Conservation (phyloP, 1,140 invertebrate species). For the Agrilus planipennis region DNA sequence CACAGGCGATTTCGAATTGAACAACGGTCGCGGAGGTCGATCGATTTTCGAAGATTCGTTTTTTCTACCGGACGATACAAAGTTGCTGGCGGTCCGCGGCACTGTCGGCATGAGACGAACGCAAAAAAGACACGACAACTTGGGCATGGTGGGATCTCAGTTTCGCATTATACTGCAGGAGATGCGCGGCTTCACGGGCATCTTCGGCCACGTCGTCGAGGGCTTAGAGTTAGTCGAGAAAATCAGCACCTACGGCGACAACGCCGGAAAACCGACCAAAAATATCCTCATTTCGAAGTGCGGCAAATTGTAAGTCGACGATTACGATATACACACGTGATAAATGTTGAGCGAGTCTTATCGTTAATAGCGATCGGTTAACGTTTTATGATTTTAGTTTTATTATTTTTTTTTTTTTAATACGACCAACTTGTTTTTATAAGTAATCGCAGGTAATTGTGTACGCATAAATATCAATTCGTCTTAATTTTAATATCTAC, state of each 20-base stretch:
- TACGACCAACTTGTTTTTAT: too few species aligned
- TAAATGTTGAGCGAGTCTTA: constrained; percentile 10
- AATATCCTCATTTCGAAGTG: constrained; percentile 63
- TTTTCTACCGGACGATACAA: constrained; percentile 73
- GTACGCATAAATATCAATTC: too few species aligned
- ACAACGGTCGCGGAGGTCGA: constrained; percentile 67
- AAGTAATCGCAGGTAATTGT: too few species aligned
- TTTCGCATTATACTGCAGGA: constrained; percentile 71
- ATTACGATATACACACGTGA: too few species aligned
- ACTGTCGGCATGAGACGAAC: constrained; percentile 73
- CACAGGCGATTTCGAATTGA: constrained; percentile 68
- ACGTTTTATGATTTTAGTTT: too few species aligned
- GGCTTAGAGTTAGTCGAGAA: constrained; percentile 70
- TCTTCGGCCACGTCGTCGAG: constrained; percentile 71
- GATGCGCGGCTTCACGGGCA: constrained; percentile 70
- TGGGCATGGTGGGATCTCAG: constrained; percentile 72
- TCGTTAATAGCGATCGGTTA: too few species aligned
- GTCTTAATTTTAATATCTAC: too few species aligned
- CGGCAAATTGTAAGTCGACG: constrained; percentile 54
- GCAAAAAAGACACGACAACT: constrained; percentile 66
- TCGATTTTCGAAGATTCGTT: constrained; percentile 65
- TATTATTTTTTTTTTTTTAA: too few species aligned
- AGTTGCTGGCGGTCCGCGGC: constrained; percentile 59
- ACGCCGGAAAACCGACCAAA: constrained; percentile 63
- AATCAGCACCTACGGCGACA: constrained; percentile 63